phyloP scores from a whole-genome alignment of 2,113 vertebrate species.

The Pipra filicauda region DNA sequence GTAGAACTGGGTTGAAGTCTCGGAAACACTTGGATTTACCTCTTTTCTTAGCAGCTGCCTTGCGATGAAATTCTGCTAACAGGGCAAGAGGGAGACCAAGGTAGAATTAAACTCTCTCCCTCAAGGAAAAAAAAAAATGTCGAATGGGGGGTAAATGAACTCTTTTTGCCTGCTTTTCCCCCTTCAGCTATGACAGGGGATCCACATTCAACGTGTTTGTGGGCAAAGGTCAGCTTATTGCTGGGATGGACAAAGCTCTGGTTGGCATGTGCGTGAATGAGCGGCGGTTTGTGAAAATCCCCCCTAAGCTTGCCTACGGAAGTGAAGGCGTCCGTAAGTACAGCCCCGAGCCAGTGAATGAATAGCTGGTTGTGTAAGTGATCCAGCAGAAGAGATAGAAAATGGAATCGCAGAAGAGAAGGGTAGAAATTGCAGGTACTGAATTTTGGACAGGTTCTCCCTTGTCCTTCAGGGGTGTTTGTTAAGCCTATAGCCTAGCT shows the following conservation, averaged over 20 bases:
- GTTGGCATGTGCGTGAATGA: slow-evolving; percentile 96
- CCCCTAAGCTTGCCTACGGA: slow-evolving; percentile 89
- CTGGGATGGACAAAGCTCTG: slow-evolving; percentile 95
- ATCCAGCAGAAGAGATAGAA: not conserved
- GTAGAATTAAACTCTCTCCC: not conserved
- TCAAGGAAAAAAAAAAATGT: not conserved
- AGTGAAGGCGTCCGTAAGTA: slow-evolving; percentile 86
- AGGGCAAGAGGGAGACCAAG: not conserved
- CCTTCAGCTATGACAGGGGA: slow-evolving; percentile 88
- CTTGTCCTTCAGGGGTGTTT: not conserved
- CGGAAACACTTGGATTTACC: not conserved
- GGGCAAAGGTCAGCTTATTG: slow-evolving; percentile 90
- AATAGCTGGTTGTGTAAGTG: not conserved
- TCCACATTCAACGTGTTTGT: slow-evolving; percentile 94
- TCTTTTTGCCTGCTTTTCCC: not conserved
- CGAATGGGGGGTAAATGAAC: not conserved
- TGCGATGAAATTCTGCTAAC: accelerated
- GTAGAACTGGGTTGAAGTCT: not conserved
- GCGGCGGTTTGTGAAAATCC: slow-evolving; percentile 89
- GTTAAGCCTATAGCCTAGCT: not conserved
- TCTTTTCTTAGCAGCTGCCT: not conserved
- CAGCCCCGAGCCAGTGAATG: accelerated
- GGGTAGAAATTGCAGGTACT: not conserved
- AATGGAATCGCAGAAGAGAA: not conserved
- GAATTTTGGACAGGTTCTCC: not conserved